Evolutionary conservation across 1,140 invertebrate genomes (phyloP).

Genomic region (Centruroides sculpturatus): DNA sequence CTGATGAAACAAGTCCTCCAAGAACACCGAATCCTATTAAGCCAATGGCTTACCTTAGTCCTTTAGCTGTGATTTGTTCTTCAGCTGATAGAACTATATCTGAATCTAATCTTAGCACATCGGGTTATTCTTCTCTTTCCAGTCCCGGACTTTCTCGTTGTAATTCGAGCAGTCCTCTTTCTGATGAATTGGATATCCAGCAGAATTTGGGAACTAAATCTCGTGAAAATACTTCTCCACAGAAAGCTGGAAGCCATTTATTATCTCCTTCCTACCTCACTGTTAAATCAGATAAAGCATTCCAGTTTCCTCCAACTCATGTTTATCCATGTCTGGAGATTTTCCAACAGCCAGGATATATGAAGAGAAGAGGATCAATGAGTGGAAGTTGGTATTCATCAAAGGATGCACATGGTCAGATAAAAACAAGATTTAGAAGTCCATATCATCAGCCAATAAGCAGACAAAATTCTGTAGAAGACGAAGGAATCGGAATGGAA

Average conservation of each 20-base stretch:
- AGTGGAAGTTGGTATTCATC: neutral
- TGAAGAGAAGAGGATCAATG: neutral
- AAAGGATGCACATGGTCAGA: neutral
- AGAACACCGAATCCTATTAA: constrained; percentile 12
- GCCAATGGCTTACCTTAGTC: constrained; percentile 43
- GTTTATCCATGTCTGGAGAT: constrained; percentile 7
- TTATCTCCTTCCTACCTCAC: constrained; percentile 8
- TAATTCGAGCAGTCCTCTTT: constrained; percentile 54
- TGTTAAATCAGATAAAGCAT: constrained; percentile 3
- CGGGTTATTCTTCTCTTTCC: constrained; percentile 66
- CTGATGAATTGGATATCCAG: constrained; percentile 11
- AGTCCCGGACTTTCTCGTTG: constrained; percentile 58
- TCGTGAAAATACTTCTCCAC: constrained; percentile 1
- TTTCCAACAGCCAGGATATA: neutral
- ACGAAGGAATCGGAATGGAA: constrained; percentile 46
- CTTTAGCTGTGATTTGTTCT: constrained; percentile 50
- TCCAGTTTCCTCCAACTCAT: constrained; percentile 9
- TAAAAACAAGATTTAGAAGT: constrained; percentile 4
- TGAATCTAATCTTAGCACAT: constrained; percentile 61
- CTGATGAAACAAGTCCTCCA: constrained; percentile 42
- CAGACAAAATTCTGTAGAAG: constrained; percentile 47
- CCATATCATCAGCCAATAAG: constrained; percentile 19
- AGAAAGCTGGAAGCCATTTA: constrained; percentile 2
- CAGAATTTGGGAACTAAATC: constrained; percentile 3
- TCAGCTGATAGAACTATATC: constrained; percentile 50